A percentile compares a stretch with the other conserved stretches of the same genome.
These are phyloP conservation scores for Seira ritae DNA, from an alignment of 2,888 invertebrate genomes.

Conservation along the genomic window DNA sequence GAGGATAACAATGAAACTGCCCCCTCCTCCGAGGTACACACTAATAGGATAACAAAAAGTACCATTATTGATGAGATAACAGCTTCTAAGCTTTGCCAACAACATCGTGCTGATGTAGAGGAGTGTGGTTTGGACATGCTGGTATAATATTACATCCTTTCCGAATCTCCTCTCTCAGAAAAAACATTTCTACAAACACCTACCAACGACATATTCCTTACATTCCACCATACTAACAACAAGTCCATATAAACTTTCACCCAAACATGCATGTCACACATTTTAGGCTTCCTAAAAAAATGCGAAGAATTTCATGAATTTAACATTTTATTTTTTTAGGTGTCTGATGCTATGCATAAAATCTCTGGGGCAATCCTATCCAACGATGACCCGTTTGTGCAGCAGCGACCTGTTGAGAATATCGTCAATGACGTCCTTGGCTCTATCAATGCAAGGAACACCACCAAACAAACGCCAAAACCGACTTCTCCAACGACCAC, in stretches of 20 bases:
- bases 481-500: slow-evolving; percentile 38
- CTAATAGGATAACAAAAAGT: slow-evolving; percentile 58
- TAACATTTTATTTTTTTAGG: slow-evolving; percentile 29
- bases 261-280: too few species aligned
- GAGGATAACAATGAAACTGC: slow-evolving; percentile 70
- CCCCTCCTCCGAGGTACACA: slow-evolving; percentile 69
- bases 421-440: slow-evolving; percentile 72
- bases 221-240: too few species aligned
- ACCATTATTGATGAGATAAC: slow-evolving; percentile 59
- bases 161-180: too few species aligned
- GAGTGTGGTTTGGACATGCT: slow-evolving; percentile 65
- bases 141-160: slow-evolving; percentile 46
- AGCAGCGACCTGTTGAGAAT: slow-evolving; percentile 69
- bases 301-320: neutral
- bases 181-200: too few species aligned
- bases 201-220: too few species aligned
- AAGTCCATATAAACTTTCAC: too few species aligned
- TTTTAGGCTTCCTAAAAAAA: neutral
- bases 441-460: slow-evolving; percentile 64
- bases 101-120: slow-evolving; percentile 58
- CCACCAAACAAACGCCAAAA: slow-evolving; percentile 22
- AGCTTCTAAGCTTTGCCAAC: slow-evolving; percentile 61
- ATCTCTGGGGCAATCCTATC: slow-evolving; percentile 72
- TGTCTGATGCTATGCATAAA: slow-evolving; percentile 72
- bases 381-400: slow-evolving; percentile 56